Conservation (phyloP, 2,113 vertebrate species). For the Lontra canadensis region DNA sequence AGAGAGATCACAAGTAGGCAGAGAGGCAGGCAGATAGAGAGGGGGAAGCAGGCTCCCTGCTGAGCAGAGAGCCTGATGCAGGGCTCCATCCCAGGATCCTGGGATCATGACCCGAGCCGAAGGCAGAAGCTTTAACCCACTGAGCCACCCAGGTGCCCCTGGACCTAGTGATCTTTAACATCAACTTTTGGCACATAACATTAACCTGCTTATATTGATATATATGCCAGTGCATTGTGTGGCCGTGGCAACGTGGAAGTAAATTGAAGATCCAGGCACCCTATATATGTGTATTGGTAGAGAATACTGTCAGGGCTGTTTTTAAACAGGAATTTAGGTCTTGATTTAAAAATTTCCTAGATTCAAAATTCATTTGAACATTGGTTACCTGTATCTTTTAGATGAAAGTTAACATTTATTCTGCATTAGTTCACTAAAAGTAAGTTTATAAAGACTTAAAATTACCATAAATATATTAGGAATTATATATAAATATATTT, state of each 20-base stretch:
- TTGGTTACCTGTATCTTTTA: neutral
- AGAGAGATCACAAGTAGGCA: too few species aligned
- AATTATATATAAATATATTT: neutral
- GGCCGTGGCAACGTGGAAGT: neutral
- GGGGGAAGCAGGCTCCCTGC: too few species aligned
- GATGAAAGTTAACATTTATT: constrained; percentile 44
- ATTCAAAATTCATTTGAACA: neutral
- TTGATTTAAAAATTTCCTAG: neutral
- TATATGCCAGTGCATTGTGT: neutral
- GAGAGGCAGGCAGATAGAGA: too few species aligned
- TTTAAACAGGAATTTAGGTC: neutral
- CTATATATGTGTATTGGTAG: neutral
- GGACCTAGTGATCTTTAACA: neutral
- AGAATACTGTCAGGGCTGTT: neutral
- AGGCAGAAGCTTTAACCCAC: too few species aligned
- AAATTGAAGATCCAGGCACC: neutral
- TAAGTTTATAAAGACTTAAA: constrained; percentile 25
- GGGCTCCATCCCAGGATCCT: too few species aligned
- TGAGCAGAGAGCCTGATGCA: too few species aligned
- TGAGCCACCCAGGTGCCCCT: too few species aligned
- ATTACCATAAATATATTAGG: neutral
- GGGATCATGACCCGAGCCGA: too few species aligned
- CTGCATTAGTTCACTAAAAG: neutral
- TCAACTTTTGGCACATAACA: neutral
- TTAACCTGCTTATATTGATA: neutral